These are phyloP conservation scores for Rhadina sibilatrix DNA, from an alignment of 2,113 vertebrate species.

Conservation along the genomic window DNA sequence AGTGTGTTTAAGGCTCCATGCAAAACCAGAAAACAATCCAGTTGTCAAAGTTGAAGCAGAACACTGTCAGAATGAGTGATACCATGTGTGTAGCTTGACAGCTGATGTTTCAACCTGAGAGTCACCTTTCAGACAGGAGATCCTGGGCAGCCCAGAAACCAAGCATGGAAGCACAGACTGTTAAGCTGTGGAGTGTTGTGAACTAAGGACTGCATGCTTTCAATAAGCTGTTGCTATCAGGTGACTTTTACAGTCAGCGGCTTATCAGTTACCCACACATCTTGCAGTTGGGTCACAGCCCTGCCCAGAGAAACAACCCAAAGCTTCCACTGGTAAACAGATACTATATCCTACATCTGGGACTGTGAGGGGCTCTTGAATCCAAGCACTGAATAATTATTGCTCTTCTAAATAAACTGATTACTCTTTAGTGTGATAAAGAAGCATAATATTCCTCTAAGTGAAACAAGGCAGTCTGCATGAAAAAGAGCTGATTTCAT, in stretches of 20 bases:
- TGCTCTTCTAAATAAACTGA: not conserved
- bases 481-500: constrained; percentile 3
- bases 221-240: not conserved
- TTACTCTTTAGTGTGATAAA: not conserved
- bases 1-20: not conserved
- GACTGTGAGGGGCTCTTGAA: not conserved
- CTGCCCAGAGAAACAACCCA: not conserved
- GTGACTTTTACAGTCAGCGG: not conserved
- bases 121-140: not conserved
- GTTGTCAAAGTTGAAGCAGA: not conserved
- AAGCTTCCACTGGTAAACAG: not conserved
- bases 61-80: not conserved
- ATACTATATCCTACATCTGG: not conserved
- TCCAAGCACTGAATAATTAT: not conserved
- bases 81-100: not conserved
- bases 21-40: not conserved
- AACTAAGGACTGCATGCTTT: not conserved
- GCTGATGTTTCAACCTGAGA: not conserved
- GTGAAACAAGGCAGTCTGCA: not conserved
- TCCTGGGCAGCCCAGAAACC: not conserved
- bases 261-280: constrained; percentile 48
- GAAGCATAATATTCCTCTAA: not conserved
- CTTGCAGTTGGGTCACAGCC: constrained; percentile 19
- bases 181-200: not conserved
- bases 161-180: not conserved